These are phyloP conservation scores for Sorex araneus DNA, from an alignment of 2,113 vertebrate species.

Conservation along the genomic window DNA sequence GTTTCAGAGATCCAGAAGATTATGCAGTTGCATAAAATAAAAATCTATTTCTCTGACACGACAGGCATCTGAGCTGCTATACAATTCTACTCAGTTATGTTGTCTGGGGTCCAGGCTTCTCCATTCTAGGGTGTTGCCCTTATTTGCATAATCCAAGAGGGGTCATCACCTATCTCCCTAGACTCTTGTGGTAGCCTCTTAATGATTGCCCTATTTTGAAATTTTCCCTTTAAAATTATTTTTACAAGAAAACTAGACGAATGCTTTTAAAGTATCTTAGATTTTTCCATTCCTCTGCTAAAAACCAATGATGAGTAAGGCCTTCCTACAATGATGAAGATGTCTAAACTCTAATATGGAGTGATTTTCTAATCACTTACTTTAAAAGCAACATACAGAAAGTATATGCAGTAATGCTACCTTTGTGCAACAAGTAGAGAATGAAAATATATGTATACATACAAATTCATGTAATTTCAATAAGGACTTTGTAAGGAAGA, in stretches of 20 bases:
- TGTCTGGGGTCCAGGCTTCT: neutral
- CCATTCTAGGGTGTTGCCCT: neutral
- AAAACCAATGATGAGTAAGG: slow-evolving; percentile 16
- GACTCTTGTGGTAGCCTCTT: neutral
- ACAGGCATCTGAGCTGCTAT: neutral
- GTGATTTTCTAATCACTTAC: slow-evolving; percentile 19
- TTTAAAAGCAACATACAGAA: slow-evolving; percentile 11
- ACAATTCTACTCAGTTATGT: neutral
- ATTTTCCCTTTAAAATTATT: slow-evolving; percentile 21
- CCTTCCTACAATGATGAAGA: neutral
- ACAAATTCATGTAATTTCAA: slow-evolving; percentile 21
- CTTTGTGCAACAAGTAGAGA: neutral
- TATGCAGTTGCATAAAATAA: slow-evolving; percentile 32
- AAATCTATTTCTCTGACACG: slow-evolving; percentile 16
- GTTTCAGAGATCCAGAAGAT: slow-evolving; percentile 41
- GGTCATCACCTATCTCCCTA: neutral
- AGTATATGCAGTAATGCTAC: slow-evolving; percentile 15
- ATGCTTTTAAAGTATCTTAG: slow-evolving; percentile 27
- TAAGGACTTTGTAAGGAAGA: slow-evolving; percentile 48
- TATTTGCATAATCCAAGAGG: neutral
- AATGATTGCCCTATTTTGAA: slow-evolving; percentile 5
- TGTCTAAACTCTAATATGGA: slow-evolving; percentile 28
- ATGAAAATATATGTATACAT: neutral
- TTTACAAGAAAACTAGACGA: slow-evolving; percentile 33
- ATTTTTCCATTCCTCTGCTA: slow-evolving; percentile 1